Evolutionary conservation across 2,113 vertebrate genomes (phyloP), one percentile per base, ranked within the genome.

Genomic region (Oenanthe melanoleuca): DNA sequence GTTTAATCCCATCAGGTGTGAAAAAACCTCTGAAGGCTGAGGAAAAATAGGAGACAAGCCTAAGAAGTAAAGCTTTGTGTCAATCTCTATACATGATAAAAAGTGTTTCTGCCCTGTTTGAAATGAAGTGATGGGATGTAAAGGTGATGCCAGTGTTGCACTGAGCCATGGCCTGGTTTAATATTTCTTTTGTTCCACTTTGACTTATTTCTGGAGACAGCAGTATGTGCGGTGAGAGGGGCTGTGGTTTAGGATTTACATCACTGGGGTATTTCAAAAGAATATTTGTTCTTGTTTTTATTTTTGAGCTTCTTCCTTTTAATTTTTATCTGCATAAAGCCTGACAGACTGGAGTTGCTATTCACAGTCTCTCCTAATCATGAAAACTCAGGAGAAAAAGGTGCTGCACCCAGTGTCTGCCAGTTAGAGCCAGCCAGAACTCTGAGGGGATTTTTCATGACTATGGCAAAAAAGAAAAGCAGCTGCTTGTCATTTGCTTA

Each of bases 401-500:
- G 22, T 83, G 29, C 33, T 70, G 37, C 7, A 52, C 34, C 14
- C 34, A 53, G 2, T 66, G 26, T 56, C 86, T 92, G 28, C 63
- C 29, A 59, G 34, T 63, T 59, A 92, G 74, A 67, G 28, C 26
- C 12, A 77, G 52, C 59, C 49, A 65, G 50, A 66, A 28, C 29
- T 64, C 29, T 11, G 14, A 45, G 25, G 31, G 67, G 22, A 28
- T 80, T 93, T 96, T 83, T 80, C 60, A 37, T 92, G 20, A 88
- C 73, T 55, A 3, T 52, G 63, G 72, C 40, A 83, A 78, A 57
- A 82, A 72, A 82, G 53, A 69, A 90, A 93, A 86, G 69, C 86
- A 94, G 80, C 86, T 95, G 95, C 77, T 94, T 88, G 72, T 92
- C 94, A 89, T 94, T 95, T 94, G 79, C 52, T 84, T 92, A 96